phyloP scores from a whole-genome alignment of 2,797 vertebrate species.

The Hydrophis major region DNA sequence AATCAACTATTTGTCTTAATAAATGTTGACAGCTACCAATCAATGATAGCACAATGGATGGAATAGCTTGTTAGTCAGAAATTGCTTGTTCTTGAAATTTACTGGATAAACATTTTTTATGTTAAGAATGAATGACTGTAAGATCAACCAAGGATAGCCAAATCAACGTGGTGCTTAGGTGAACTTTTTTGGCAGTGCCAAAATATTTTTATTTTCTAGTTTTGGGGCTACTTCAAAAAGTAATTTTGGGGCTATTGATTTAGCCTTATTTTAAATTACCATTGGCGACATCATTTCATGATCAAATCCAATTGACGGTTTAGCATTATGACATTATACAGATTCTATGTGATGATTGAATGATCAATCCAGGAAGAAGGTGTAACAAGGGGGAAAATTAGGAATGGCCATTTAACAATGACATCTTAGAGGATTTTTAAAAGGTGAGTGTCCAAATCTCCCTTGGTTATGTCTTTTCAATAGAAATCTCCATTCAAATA shows the following conservation, averaged over 20 bases:
- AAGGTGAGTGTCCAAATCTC: neutral
- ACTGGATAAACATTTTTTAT: neutral
- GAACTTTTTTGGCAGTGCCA: neutral
- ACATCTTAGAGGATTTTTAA: neutral
- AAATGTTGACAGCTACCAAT: neutral
- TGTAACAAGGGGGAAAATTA: no score
- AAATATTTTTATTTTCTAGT: neutral
- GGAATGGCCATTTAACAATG: neutral
- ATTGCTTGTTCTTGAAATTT: neutral
- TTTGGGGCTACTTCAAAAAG: neutral
- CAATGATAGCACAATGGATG: neutral
- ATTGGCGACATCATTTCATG: neutral
- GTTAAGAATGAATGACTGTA: neutral
- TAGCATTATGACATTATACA: neutral
- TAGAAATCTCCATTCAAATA: neutral
- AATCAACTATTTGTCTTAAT: neutral
- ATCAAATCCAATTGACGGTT: neutral
- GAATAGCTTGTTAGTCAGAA: neutral
- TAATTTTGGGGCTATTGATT: neutral
- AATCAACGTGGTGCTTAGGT: neutral
- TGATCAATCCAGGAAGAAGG: neutral
- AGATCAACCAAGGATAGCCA: neutral
- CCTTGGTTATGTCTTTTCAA: neutral
- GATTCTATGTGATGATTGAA: neutral
- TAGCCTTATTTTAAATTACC: neutral